These are phyloP conservation scores for Typhlomys cinereus DNA, from an alignment of 2,113 vertebrate species.

Conservation along the genomic window DNA sequence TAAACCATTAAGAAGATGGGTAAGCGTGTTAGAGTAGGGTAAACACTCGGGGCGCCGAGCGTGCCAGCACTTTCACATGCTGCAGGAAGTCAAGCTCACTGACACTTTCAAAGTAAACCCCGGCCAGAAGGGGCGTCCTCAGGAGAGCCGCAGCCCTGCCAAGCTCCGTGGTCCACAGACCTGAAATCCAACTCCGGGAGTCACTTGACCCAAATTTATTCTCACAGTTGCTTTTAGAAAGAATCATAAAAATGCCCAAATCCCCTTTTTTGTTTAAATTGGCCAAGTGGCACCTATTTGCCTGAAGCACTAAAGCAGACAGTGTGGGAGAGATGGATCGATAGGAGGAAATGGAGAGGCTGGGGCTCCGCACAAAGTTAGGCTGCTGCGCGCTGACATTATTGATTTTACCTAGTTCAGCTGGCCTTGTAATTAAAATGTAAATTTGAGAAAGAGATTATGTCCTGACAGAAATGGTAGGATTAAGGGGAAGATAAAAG, in stretches of 20 bases:
- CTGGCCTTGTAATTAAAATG: constrained; percentile 99
- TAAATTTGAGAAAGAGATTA: constrained; percentile 99
- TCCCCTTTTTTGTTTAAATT: constrained; percentile 86
- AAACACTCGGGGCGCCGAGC: constrained; percentile 52
- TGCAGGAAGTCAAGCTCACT: constrained; percentile 59
- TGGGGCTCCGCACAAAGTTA: constrained; percentile 83
- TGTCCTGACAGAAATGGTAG: constrained; percentile 96
- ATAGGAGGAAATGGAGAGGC: constrained; percentile 91
- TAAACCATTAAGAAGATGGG: constrained; percentile 77
- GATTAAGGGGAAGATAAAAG: constrained; percentile 96
- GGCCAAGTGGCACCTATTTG: constrained; percentile 90
- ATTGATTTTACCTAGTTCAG: constrained; percentile 97
- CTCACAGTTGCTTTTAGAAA: constrained; percentile 41
- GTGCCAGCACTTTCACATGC: background rate
- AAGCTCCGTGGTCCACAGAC: background rate
- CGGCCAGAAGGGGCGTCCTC: background rate
- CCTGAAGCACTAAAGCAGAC: constrained; percentile 88
- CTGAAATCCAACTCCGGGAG: fast-evolving
- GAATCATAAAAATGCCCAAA: constrained; percentile 73
- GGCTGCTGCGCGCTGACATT: constrained; percentile 89
- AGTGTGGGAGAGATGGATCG: constrained; percentile 89
- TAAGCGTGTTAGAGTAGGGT: constrained; percentile 56
- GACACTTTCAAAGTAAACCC: constrained; percentile 56
- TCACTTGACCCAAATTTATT: constrained; percentile 30
- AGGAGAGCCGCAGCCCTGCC: background rate